Evolutionary conservation across 2,888 invertebrate genomes (phyloP), one percentile per base, ranked within the genome.

Genomic region (Anarsia innoxiella): DNA sequence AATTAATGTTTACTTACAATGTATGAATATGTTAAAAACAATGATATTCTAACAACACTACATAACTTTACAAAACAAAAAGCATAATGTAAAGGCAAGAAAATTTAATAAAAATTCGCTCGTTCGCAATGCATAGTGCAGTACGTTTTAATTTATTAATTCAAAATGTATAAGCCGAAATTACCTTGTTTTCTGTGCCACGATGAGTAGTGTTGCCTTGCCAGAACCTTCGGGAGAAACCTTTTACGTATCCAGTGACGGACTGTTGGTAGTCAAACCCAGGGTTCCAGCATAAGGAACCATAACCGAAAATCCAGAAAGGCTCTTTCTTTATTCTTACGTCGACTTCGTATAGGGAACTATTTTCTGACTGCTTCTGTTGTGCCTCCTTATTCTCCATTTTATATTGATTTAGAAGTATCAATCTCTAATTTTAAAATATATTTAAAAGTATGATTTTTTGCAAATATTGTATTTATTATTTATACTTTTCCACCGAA

Each of bases 251-350:
- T n/a, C 98, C 97, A 9, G 91, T 90, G 9, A 93, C 80, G 40
- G 92, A 92, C 58, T 90, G 89, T 54, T 90, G 88, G 66, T 91
- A 96, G 36, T 91, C 90, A 69, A 98, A 97, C 35, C 97, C 97
- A 0, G 95, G 95, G 75, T 94, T 90, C 97, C 97, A 98, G 76
- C 97, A 94, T 32, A 98, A 76, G 0, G 96, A 97, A 2, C 98
- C 98, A 59, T 98, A 98, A 1, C 97, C 98, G 65, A 97, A 98
- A 14, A 98, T 89, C 96, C 96, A 98, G 63, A 93, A 69, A 12
- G 86, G 82, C 40, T 86, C 85, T 32, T 70, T 82, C 48, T 75
- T 67, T 33, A 45, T 55, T 23, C 51, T 64, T 35, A 53, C 49
- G 32, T 69, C 68, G 32, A 58, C 56, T 15, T 41, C 45, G 23